Percentiles rank a stretch among this genome's conserved stretches.
Evolutionary conservation across 2,888 invertebrate genomes (phyloP).

Genomic region (Coremacera marginata): DNA sequence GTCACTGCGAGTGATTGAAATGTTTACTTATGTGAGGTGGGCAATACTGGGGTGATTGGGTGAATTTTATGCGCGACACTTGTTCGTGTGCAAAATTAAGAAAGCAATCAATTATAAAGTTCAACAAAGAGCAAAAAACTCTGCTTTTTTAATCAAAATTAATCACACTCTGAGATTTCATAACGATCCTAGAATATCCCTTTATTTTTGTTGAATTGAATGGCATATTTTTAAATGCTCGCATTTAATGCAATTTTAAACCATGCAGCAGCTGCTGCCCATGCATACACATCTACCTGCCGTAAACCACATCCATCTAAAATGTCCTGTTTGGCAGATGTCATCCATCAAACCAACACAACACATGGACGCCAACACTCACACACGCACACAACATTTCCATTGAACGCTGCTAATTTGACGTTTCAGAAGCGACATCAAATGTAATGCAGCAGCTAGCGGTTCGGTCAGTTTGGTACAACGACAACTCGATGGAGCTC

Average conservation of each 20-base stretch:
- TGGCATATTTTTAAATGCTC: no score
- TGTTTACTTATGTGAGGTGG: slow-evolving; percentile 14
- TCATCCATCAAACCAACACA: slow-evolving; percentile 14
- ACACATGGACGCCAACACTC: neutral
- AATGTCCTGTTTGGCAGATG: slow-evolving; percentile 23
- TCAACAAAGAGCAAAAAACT: no score
- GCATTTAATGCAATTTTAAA: no score
- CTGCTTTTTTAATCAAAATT: no score
- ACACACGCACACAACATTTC: neutral
- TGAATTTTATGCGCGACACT: no score
- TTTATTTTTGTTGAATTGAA: no score
- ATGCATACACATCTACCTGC: neutral
- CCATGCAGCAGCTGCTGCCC: neutral
- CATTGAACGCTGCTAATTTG: slow-evolving; percentile 16
- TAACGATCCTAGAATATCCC: no score
- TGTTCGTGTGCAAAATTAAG: no score
- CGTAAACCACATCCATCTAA: slow-evolving; percentile 25
- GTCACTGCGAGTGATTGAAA: slow-evolving; percentile 32
- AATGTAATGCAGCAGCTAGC: neutral
- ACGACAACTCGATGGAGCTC: slow-evolving; percentile 7
- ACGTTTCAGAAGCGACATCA: slow-evolving; percentile 21
- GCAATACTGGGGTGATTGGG: no score
- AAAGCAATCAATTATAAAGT: no score
- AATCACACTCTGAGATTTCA: no score
- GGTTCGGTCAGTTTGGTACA: neutral